A percentile compares a stretch with the other conserved stretches of the same genome.
Conservation (phyloP, 2,113 vertebrate genomes). For the Poecilia latipinna region DNA sequence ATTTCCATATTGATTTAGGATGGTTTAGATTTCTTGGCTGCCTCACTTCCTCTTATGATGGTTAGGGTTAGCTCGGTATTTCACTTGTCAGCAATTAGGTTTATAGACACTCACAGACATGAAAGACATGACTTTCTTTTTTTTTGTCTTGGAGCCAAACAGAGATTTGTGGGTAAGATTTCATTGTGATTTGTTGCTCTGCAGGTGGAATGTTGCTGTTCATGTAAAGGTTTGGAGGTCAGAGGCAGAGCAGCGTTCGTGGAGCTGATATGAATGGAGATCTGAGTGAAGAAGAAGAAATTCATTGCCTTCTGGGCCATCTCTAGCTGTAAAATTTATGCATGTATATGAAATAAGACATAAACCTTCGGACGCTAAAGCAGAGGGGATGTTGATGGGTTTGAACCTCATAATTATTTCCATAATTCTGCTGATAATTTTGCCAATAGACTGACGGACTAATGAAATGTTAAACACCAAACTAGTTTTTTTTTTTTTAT, state of each 20-base stretch:
- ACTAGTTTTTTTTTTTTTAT: background rate
- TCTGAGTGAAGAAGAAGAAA: background rate
- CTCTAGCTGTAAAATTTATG: slow-evolving; percentile 1
- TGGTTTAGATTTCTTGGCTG: background rate
- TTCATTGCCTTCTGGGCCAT: background rate
- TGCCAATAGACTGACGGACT: background rate
- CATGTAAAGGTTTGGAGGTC: too few species aligned
- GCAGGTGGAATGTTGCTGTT: too few species aligned
- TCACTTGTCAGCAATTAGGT: background rate
- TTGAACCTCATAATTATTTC: background rate
- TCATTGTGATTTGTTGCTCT: too few species aligned
- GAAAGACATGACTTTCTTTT: background rate
- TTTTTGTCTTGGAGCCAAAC: background rate
- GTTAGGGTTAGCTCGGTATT: background rate
- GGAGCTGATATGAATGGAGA: too few species aligned
- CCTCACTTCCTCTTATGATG: background rate
- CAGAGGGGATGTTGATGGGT: background rate
- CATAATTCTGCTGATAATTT: background rate
- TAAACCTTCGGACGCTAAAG: slow-evolving; percentile 2
- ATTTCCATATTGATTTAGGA: too few species aligned
- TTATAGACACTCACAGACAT: background rate
- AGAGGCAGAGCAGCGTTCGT: too few species aligned
- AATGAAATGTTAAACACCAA: background rate
- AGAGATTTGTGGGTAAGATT: background rate
- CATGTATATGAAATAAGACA: background rate